Conservation (phyloP, 2,888 invertebrate species). For the Liodrosophila aerea region DNA sequence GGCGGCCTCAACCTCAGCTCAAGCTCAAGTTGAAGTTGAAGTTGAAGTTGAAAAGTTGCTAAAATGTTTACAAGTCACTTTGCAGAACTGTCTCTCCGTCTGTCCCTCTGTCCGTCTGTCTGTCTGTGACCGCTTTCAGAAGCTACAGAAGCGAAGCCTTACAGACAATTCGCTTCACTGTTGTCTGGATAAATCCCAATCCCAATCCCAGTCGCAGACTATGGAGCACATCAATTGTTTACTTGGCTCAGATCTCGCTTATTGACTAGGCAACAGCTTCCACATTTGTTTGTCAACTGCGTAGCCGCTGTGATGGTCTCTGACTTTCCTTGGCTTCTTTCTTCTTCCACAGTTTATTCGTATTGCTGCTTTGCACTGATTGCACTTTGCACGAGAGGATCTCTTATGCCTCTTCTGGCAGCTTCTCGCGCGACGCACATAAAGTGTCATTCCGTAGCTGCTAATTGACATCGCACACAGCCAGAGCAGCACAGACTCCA, state of each 20-base stretch:
- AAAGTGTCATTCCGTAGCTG: slow-evolving; percentile 82
- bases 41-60: slow-evolving; percentile 76
- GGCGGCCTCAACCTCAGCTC: slow-evolving; percentile 46
- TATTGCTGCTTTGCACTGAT: slow-evolving; percentile 78
- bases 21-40: slow-evolving; percentile 44
- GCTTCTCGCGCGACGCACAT: slow-evolving; percentile 78
- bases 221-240: slow-evolving; percentile 72
- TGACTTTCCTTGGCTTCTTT: slow-evolving; percentile 47
- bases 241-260: slow-evolving; percentile 56
- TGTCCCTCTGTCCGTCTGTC: slow-evolving; percentile 21
- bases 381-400: slow-evolving; percentile 76
- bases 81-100: slow-evolving; percentile 27
- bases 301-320: slow-evolving; percentile 73
- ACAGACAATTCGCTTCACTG: slow-evolving; percentile 69
- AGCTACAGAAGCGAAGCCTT: slow-evolving; percentile 33
- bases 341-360: neutral
- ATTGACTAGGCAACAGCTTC: slow-evolving; percentile 39
- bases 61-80: slow-evolving; percentile 78
- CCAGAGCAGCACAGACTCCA: slow-evolving; percentile 17
- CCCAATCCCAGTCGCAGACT: neutral
- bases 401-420: slow-evolving; percentile 15
- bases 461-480: slow-evolving; percentile 82
- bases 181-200: slow-evolving; percentile 49
- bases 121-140: slow-evolving; percentile 56
- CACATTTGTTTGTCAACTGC: slow-evolving; percentile 74